phyloP scores from a whole-genome alignment of 2,113 vertebrate species.

The Neodontobutis hainanensis region DNA sequence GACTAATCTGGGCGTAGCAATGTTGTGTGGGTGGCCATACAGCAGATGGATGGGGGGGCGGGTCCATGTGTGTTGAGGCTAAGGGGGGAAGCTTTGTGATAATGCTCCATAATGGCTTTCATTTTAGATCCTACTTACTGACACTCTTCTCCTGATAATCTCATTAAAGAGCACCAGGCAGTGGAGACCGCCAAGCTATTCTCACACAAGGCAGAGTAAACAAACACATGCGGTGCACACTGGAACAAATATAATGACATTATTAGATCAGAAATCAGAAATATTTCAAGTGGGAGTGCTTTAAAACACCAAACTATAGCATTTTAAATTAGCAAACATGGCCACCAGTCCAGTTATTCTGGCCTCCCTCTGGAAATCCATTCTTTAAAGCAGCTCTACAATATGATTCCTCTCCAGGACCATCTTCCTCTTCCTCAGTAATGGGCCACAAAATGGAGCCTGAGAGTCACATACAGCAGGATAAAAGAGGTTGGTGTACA shows the following conservation, averaged over 20 bases:
- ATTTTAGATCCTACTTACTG: slow-evolving; percentile 87
- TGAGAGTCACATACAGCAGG: slow-evolving; percentile 48
- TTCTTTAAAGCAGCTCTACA: slow-evolving; percentile 1
- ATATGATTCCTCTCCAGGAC: slow-evolving; percentile 42
- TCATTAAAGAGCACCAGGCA: slow-evolving; percentile 80
- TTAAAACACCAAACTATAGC: not conserved
- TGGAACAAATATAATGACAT: slow-evolving; percentile 23
- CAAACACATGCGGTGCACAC: slow-evolving; percentile 35
- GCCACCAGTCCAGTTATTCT: slow-evolving; percentile 14
- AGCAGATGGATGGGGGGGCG: slow-evolving; percentile 77
- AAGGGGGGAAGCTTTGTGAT: slow-evolving; percentile 73
- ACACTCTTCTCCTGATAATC: slow-evolving; percentile 84
- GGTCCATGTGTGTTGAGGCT: slow-evolving; percentile 20
- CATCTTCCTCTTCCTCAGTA: slow-evolving; percentile 60
- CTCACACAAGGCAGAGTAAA: slow-evolving; percentile 34
- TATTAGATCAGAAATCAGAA: slow-evolving; percentile 26
- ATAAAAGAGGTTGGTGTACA: slow-evolving; percentile 62
- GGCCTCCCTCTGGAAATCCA: not conserved
- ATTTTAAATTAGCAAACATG: not conserved
- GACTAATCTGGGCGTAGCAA: slow-evolving; percentile 79
- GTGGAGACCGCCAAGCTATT: slow-evolving; percentile 49
- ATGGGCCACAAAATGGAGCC: slow-evolving; percentile 69
- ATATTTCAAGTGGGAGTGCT: not conserved
- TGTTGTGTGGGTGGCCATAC: slow-evolving; percentile 78
- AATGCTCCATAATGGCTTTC: slow-evolving; percentile 86